Conservation (phyloP, 2,888 invertebrate species). For the Candidula unifasciata region DNA sequence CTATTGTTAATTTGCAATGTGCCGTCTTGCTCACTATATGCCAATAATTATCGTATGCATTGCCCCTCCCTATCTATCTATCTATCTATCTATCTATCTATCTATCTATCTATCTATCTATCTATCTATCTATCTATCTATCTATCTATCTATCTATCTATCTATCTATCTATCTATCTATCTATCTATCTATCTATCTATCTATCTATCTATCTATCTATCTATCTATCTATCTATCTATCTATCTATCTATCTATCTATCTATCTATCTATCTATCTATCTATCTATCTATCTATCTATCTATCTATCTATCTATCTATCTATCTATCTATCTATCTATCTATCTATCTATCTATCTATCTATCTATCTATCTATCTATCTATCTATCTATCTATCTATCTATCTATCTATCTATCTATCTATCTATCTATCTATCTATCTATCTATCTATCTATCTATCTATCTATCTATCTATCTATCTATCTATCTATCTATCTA, state of each 20-base stretch:
- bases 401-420: background rate
- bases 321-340: background rate
- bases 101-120: background rate
- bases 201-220: background rate
- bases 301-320: background rate
- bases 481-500: no score
- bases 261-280: background rate
- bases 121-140: background rate
- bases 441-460: no score
- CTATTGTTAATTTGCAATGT: no score
- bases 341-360: background rate
- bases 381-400: background rate
- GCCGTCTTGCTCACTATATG: no score
- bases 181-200: background rate
- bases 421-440: background rate
- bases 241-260: background rate
- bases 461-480: no score
- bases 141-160: background rate
- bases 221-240: background rate
- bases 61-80: background rate
- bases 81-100: background rate
- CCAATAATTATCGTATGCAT: no score
- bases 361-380: background rate
- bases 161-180: background rate
- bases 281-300: background rate